These are phyloP conservation scores for Ostrea denselamellosa DNA, from an alignment of 1,140 invertebrate species.

Conservation along the genomic window DNA sequence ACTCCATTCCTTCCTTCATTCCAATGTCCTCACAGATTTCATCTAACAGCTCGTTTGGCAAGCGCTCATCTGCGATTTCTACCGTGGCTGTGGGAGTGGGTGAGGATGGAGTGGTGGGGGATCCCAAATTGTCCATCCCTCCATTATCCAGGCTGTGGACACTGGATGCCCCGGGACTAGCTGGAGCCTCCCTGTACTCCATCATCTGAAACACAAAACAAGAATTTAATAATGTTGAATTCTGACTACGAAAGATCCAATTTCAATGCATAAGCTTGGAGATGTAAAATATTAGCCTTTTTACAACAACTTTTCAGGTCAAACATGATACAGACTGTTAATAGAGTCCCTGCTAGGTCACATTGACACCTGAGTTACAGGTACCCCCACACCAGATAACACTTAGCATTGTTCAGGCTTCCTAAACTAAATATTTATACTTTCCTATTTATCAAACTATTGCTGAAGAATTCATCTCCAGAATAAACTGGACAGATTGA, in stretches of 20 bases:
- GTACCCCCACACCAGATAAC: constrained; percentile 35
- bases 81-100: constrained; percentile 51
- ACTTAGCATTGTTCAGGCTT: constrained; percentile 33
- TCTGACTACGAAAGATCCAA: not conserved
- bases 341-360: not conserved
- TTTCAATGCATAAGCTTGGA: not conserved
- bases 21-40: constrained; percentile 79
- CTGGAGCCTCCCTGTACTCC: constrained; percentile 74
- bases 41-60: constrained; percentile 77
- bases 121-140: constrained; percentile 64
- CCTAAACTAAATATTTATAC: constrained; percentile 41
- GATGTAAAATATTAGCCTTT: not conserved
- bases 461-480: constrained; percentile 13
- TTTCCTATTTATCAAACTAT: constrained; percentile 34
- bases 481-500: not conserved
- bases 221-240: not conserved
- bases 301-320: constrained; percentile 11
- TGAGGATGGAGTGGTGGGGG: constrained; percentile 67
- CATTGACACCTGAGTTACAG: not conserved
- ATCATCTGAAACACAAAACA: constrained; percentile 68
- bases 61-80: constrained; percentile 74
- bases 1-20: constrained; percentile 78
- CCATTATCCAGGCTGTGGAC: constrained; percentile 58
- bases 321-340: constrained; percentile 5
- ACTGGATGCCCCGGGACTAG: constrained; percentile 71